Evolutionary conservation across 2,888 invertebrate genomes (phyloP).

Genomic region (Dromius quadrimaculatus): DNA sequence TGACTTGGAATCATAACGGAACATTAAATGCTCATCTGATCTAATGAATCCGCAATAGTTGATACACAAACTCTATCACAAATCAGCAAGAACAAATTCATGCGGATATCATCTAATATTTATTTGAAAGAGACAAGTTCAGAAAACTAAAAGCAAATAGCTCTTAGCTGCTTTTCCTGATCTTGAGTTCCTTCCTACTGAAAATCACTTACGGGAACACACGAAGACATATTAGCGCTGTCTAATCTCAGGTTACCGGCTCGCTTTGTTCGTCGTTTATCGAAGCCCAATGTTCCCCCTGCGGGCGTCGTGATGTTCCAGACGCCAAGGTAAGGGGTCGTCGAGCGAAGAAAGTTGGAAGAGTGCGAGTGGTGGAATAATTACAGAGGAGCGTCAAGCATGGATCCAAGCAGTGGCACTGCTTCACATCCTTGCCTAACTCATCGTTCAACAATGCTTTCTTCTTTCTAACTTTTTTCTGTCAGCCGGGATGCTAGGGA

Average conservation of each 20-base stretch:
- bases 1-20: neutral
- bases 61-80: conserved; percentile 52
- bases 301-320: conserved; percentile 19
- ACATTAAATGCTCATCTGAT: conserved; percentile 22
- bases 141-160: conserved; percentile 2
- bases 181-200: conserved; percentile 55
- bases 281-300: conserved; percentile 39
- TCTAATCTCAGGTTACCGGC: conserved; percentile 58
- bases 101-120: conserved; percentile 55
- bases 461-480: conserved; percentile 39
- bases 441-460: conserved; percentile 36
- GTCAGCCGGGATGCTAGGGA: conserved; percentile 9
- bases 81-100: conserved; percentile 49
- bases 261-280: conserved; percentile 46
- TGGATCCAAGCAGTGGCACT: conserved; percentile 11
- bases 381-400: conserved; percentile 21
- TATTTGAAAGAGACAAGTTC: conserved; percentile 52
- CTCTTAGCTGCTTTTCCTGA: conserved; percentile 27
- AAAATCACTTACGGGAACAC: conserved; percentile 60
- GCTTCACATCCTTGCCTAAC: conserved; percentile 1
- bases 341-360: neutral
- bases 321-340: conserved; percentile 9
- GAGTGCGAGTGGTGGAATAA: conserved; percentile 30
- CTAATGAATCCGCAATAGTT: conserved; percentile 56
- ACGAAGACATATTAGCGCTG: conserved; percentile 60